A percentile compares a stretch with the other conserved stretches of the same genome.
These are phyloP conservation scores for Euzetes globulus DNA, from an alignment of 2,888 invertebrate genomes.

Conservation along the genomic window DNA sequence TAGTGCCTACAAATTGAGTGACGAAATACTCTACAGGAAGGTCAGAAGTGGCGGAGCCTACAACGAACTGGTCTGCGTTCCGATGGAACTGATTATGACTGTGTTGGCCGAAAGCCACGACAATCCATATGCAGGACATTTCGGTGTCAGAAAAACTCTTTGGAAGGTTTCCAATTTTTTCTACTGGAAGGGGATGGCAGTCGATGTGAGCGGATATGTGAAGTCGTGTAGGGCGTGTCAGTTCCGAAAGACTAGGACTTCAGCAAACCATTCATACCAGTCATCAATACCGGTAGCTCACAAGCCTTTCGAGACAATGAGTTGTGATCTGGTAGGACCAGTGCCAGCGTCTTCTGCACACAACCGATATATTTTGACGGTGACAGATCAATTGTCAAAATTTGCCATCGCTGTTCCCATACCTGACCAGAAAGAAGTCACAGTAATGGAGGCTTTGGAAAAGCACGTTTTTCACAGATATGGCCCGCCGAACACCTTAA, in stretches of 20 bases:
- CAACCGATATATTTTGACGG: not conserved
- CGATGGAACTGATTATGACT: not conserved
- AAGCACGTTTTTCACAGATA: too few species aligned
- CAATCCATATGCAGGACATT: not conserved
- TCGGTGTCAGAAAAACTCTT: not conserved
- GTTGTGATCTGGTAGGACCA: not conserved
- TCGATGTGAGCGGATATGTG: not conserved
- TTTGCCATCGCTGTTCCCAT: not conserved
- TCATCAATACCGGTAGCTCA: not conserved
- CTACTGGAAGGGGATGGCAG: not conserved
- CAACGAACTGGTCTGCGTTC: too few species aligned
- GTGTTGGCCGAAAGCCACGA: not conserved
- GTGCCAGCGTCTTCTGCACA: not conserved
- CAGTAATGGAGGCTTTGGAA: too few species aligned
- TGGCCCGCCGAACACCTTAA: too few species aligned
- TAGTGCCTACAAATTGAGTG: too few species aligned
- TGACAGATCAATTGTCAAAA: not conserved
- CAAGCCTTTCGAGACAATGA: not conserved
- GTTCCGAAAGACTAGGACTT: not conserved
- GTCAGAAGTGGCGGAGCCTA: too few species aligned
- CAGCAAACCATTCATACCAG: not conserved
- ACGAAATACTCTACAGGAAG: too few species aligned
- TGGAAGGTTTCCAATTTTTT: not conserved
- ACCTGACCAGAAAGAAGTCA: too few species aligned
- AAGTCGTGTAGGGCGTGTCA: not conserved